These are phyloP conservation scores for Meteorus cinctellus DNA, from an alignment of 2,888 invertebrate genomes.

Conservation along the genomic window DNA sequence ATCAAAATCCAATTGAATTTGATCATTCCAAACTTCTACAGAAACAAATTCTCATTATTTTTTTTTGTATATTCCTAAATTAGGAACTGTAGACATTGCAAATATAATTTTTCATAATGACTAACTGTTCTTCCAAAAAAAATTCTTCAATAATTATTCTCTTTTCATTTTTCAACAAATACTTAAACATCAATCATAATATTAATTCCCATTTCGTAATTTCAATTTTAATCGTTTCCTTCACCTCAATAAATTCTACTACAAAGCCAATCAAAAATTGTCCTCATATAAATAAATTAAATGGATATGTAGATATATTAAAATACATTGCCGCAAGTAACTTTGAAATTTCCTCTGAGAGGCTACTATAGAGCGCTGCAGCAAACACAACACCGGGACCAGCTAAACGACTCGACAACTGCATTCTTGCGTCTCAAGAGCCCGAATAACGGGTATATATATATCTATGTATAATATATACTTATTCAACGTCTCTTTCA, in stretches of 20 bases:
- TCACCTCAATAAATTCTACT: not conserved
- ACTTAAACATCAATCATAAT: too few relatives aligned
- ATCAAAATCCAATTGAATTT: too few relatives aligned
- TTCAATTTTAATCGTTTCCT: too few relatives aligned
- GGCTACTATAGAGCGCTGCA: not conserved
- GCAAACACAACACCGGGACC: constrained; percentile 13
- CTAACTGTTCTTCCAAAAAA: too few relatives aligned
- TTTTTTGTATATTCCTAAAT: too few relatives aligned
- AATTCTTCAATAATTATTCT: too few relatives aligned
- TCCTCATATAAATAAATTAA: not conserved
- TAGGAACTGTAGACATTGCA: too few relatives aligned
- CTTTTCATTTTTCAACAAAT: too few relatives aligned
- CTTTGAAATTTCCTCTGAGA: constrained; percentile 3
- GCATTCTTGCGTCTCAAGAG: constrained; percentile 11
- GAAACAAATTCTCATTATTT: too few relatives aligned
- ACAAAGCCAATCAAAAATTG: not conserved
- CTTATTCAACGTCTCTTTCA: not conserved
- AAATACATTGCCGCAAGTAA: not conserved
- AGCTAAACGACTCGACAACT: constrained; percentile 13
- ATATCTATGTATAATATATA: constrained; percentile 10
- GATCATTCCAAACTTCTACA: too few relatives aligned
- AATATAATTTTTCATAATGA: too few relatives aligned
- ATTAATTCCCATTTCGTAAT: too few relatives aligned
- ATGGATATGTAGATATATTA: not conserved
- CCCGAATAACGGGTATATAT: constrained; percentile 4